phyloP scores from a whole-genome alignment of 2,113 vertebrate genomes.

The Antechinus stuartii region DNA sequence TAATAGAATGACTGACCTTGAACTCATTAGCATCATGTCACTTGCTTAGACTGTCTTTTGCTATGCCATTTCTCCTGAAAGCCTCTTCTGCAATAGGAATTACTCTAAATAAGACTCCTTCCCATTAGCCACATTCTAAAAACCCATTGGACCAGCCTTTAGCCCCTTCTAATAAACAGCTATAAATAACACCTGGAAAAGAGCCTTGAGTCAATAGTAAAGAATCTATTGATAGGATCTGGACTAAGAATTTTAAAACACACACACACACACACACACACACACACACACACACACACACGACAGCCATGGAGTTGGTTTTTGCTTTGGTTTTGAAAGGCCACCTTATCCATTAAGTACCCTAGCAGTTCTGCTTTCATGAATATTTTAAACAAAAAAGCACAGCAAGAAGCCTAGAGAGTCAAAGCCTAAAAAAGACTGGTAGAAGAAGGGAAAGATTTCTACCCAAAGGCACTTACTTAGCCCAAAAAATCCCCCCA shows the following conservation, averaged over 20 bases:
- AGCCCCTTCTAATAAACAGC: not conserved
- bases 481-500: not conserved
- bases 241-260: not conserved
- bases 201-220: not conserved
- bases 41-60: not conserved
- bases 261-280: not conserved
- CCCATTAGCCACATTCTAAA: not conserved
- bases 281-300: not conserved
- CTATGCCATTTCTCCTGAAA: not conserved
- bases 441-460: not conserved
- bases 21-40: not conserved
- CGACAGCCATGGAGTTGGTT: not conserved
- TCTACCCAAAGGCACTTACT: not conserved
- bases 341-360: slow-evolving; percentile 57
- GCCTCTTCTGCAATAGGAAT: not conserved
- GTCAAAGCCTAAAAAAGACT: not conserved
- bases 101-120: not conserved
- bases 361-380: slow-evolving; percentile 62
- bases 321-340: slow-evolving; percentile 18
- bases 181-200: not conserved
- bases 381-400: slow-evolving; percentile 76
- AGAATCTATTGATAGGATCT: not conserved
- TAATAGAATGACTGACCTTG: not conserved
- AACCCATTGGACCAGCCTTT: not conserved
- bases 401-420: not conserved